A percentile compares a stretch with the other conserved stretches of the same genome.
phyloP scores from a whole-genome alignment of 2,888 invertebrate species.

The Cheilosia soror region DNA sequence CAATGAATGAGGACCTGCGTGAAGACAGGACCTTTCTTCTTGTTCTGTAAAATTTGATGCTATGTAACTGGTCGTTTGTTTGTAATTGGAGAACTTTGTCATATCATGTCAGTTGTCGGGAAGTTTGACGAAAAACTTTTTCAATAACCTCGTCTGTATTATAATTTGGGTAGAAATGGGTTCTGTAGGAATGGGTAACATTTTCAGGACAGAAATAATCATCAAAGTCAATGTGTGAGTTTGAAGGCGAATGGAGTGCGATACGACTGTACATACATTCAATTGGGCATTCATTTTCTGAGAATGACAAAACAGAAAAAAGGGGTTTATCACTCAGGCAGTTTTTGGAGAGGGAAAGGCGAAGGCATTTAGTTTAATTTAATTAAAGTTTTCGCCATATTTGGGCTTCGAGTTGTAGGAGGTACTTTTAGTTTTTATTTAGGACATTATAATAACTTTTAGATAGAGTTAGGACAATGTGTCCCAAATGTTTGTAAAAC shows the following conservation, averaged over 20 bases:
- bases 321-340: not conserved
- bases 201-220: not conserved
- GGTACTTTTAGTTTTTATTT: too few relatives aligned
- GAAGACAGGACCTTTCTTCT: not conserved
- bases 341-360: not conserved
- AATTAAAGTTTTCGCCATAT: too few relatives aligned
- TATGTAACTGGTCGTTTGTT: not conserved
- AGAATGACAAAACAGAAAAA: not conserved
- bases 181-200: not conserved
- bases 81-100: conserved; percentile 13
- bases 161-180: not conserved
- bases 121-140: conserved; percentile 15
- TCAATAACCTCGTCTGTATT: conserved; percentile 4
- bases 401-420: too few relatives aligned
- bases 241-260: not conserved
- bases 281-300: not conserved
- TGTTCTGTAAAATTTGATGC: not conserved
- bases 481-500: too few relatives aligned
- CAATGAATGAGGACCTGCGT: not conserved
- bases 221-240: not conserved
- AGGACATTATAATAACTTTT: too few relatives aligned
- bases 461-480: too few relatives aligned
- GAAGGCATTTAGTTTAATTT: not conserved
- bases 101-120: not conserved
- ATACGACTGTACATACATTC: not conserved